Evolutionary conservation across 2,113 vertebrate genomes (phyloP), one percentile per base, ranked within the genome.

Genomic region (Ellobius talpinus): DNA sequence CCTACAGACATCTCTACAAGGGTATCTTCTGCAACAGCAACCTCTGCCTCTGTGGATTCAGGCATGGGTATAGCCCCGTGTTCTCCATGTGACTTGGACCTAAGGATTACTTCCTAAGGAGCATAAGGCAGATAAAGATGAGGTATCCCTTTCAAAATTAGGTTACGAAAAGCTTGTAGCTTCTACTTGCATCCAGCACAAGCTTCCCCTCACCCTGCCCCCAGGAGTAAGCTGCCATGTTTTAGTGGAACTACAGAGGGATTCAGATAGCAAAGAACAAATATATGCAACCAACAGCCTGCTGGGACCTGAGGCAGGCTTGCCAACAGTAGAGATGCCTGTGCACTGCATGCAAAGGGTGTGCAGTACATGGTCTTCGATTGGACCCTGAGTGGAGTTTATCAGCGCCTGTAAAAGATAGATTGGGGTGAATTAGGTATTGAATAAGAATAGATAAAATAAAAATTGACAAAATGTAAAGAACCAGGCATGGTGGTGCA

Each of bases 381-480:
- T 0, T 50, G 39, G 50, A 58, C 63, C 39, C 66, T 36, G 42
- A 89, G 26, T 68, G 73, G 55, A 47, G 58, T 31, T 55, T 55
- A 89, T 50, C 81, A 93, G 31, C 66, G 42, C 21, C 42, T 81
- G 3, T 42, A 77, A 65, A 93, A 90, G 90, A 94, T 7, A 91
- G 52, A 68, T 81, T 4, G 2, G 74, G 72, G 70, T 36, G 86
- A 90, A 74, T 5, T 87, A 36, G 76, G 72, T 61, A 90, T 61
- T 87, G 61, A 87, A 52, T 95, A 50, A 16, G 58, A 93, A 55
- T 74, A 88, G 86, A 85, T 77, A 68, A 92, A 84, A 91, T 52
- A 45, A 91, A 95, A 97, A 72, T 72, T 63, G 82, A 45, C 42
- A n/a, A 94, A 89, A 45, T 58, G 45, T 47, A 93, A 96, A 95